Base-by-base conservation (phyloP, 1,140 invertebrate genomes). In the Eriocheir sinensis region DNA sequence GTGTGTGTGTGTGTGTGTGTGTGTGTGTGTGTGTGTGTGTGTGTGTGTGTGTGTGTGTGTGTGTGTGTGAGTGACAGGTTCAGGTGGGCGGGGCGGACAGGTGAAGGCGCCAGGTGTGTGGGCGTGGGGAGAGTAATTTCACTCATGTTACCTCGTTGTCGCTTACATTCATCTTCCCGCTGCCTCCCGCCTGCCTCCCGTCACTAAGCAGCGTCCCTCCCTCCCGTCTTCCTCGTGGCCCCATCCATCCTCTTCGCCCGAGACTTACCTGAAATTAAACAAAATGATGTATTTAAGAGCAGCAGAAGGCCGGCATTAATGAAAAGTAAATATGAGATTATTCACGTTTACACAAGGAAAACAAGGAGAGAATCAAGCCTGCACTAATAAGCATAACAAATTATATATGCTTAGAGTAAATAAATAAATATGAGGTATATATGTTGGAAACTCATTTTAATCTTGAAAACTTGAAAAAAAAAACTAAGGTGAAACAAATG, bases 141-240 rank as follows among this genome's bases (percentile, higher is more conserved):
- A 85, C 83, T 85, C 34, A 85, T 85, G 32, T 41, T 85, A 85
- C 34, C 60, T 72, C 60, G 60, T 72, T 72, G 60, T 72, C 60
- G 83, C 34, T 41, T 17, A 38, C 83, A 85, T 85, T 34, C 38
- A 38, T 85, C 83, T 38, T 85, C 38, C 83, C 38, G 83, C 83
- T 41, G 38, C 83, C 83, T 85, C 34, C 38, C 34, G 83, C 83
- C 38, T 85, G 83, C 34, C 83, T 38, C 83, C n/a, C 83, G 83
- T 85, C 83, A 36, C 83, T 85, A 3, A 6, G 0, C 38, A 27
- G 34, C 83, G 30, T 85, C 32, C 17, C 2, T 36, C 32, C 83
- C 8, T 85, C 34, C 83, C 83, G 32, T 81, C 80, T 32, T 81
- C 80, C 34, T 4, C 83, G 15, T 85, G 12, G 12, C 83, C 30